Conservation (phyloP, 2,113 vertebrate genomes). For the Naja naja region DNA sequence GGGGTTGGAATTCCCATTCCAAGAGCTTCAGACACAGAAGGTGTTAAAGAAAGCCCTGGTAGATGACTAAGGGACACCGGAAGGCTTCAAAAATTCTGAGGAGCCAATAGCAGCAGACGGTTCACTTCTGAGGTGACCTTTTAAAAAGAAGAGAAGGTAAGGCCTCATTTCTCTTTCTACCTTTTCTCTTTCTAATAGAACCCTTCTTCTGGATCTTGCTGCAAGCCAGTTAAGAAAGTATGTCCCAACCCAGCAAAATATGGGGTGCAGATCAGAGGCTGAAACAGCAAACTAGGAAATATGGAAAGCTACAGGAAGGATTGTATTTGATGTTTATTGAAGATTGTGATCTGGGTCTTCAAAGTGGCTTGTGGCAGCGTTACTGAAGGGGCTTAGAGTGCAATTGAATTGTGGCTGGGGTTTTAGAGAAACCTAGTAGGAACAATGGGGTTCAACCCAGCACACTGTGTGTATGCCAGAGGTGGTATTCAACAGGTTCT, state of each 20-base stretch:
- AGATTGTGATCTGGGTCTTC: neutral
- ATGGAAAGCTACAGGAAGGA: neutral
- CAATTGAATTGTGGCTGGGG: neutral
- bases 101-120: neutral
- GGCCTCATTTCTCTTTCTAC: neutral
- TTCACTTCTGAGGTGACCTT: neutral
- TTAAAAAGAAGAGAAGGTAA: neutral
- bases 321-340: neutral
- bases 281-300: neutral
- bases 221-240: neutral
- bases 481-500: too few relatives aligned
- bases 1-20: neutral
- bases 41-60: neutral
- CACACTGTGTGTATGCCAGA: neutral
- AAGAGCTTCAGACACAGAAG: neutral
- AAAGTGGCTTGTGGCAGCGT: neutral
- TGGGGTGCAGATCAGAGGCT: neutral
- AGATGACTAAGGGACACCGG: neutral
- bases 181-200: neutral
- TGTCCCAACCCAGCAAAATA: neutral
- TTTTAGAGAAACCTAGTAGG: neutral
- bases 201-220: neutral
- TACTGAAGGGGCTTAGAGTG: neutral
- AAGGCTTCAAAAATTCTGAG: neutral
- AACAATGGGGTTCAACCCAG: neutral